These are phyloP conservation scores for Diaprepes abbreviatus DNA, from an alignment of 2,888 invertebrate genomes.

Conservation along the genomic window DNA sequence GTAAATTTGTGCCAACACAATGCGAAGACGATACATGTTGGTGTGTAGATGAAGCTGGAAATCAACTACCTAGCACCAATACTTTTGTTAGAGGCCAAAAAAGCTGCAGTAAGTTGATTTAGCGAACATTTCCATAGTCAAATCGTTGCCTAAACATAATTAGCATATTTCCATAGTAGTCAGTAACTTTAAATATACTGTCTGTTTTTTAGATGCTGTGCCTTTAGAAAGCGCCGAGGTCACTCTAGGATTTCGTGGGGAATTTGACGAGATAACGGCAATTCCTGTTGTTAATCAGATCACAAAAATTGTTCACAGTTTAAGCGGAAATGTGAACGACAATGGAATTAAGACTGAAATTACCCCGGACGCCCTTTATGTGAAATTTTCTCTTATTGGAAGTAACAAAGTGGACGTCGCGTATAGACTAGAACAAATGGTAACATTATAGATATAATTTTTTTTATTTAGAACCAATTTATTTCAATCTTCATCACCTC, in stretches of 20 bases:
- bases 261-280: conserved; percentile 69
- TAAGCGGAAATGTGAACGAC: conserved; percentile 66
- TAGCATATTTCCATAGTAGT: too few species aligned
- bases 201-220: conserved; percentile 72
- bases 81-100: conserved; percentile 74
- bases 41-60: conserved; percentile 90
- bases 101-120: conserved; percentile 70
- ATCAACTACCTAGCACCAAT: conserved; percentile 75
- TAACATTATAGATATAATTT: too few species aligned
- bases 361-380: conserved; percentile 69
- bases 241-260: conserved; percentile 79
- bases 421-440: conserved; percentile 84
- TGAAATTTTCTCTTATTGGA: conserved; percentile 78
- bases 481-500: too few species aligned
- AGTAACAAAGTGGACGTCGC: conserved; percentile 83
- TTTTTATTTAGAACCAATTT: too few species aligned
- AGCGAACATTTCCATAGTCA: too few species aligned
- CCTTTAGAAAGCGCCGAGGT: conserved; percentile 83
- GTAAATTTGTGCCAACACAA: conserved; percentile 82
- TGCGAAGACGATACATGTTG: conserved; percentile 82
- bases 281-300: conserved; percentile 68
- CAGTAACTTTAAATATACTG: too few species aligned
- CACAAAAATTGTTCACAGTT: conserved; percentile 67
- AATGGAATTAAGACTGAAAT: conserved; percentile 71
- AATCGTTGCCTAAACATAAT: too few species aligned